Conservation (phyloP, 2,888 invertebrate species). For the Mimachlamys varia region DNA sequence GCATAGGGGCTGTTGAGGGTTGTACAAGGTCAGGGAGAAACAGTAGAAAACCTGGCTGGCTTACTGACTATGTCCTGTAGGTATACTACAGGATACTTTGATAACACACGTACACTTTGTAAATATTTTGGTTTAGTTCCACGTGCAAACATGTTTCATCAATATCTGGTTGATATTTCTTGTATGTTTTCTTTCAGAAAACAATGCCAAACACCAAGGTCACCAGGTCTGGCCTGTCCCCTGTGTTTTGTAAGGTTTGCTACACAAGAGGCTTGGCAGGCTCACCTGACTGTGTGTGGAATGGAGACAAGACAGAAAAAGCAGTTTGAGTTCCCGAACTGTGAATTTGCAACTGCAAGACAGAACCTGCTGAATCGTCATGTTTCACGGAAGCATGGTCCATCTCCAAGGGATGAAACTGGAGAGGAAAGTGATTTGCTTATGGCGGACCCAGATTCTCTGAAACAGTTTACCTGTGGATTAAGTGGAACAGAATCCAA, state of each 20-base stretch:
- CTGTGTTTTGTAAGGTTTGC: not conserved
- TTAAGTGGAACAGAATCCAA: not conserved
- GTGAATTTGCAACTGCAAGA: not conserved
- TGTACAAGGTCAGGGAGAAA: constrained; percentile 18
- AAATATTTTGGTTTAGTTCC: no score
- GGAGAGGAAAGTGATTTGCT: no score
- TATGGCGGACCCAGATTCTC: no score
- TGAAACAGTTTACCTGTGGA: not conserved
- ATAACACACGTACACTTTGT: not conserved
- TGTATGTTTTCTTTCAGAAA: no score
- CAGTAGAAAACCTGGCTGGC: not conserved
- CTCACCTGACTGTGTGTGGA: not conserved
- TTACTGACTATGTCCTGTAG: not conserved
- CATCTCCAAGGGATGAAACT: no score
- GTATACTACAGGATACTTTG: not conserved
- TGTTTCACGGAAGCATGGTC: constrained; percentile 17
- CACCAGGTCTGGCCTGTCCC: no score
- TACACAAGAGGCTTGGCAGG: not conserved
- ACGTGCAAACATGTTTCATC: no score
- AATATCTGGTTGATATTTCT: no score
- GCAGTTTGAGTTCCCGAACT: not conserved
- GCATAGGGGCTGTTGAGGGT: not conserved
- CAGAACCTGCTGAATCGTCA: not conserved
- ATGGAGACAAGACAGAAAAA: not conserved
- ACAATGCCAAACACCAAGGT: no score